Evolutionary conservation across 2,113 vertebrate genomes (phyloP), one percentile per base, ranked within the genome.

Genomic region (Benitochromis conjunctus): DNA sequence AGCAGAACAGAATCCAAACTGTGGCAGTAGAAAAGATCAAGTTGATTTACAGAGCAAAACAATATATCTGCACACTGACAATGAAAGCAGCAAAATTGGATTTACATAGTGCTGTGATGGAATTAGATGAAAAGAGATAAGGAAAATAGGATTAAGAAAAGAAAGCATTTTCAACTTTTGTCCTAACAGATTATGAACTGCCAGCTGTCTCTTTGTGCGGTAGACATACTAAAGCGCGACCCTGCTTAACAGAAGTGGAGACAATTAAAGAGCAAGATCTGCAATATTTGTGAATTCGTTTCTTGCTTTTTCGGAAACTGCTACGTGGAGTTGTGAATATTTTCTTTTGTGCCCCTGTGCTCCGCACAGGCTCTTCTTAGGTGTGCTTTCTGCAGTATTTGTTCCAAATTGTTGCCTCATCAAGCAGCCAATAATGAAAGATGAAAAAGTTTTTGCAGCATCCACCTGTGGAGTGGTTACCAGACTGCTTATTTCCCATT

Each of bases 71-170:
- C 85, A 81, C 56, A 71, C 58, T 82, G 82, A 89, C 89, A 94
- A 90, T 81, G 87, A 88, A 87, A 80, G 85, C 69, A 84, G 86
- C 81, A 83, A 82, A 91, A 94, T 87, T 92, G 86, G 91, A 94
- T 95, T 94, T 86, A 81, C 36, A 16, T 56, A 69, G 71, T 87
- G 80, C 79, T 87, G 82, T 55, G 80, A 92, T 86, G 85, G 90
- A 94, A 94, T 94, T 88, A 92, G 91, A 93, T 90, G 19, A 83
- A 93, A 92, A 88, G 76, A 77, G 90, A 94, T 92, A 82, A 89
- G 89, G 85, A 85, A 92, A 94, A 92, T 88, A 26, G 80, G 84
- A 95, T 94, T 90, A 92, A 89, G 83, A 90, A 91, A 92, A 92
- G 58, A 93, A 94, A 81, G 87, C 19, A 74, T 93, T 92, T 88